phyloP scores from a whole-genome alignment of 2,888 invertebrate genomes.

The Eulithis prunata region DNA sequence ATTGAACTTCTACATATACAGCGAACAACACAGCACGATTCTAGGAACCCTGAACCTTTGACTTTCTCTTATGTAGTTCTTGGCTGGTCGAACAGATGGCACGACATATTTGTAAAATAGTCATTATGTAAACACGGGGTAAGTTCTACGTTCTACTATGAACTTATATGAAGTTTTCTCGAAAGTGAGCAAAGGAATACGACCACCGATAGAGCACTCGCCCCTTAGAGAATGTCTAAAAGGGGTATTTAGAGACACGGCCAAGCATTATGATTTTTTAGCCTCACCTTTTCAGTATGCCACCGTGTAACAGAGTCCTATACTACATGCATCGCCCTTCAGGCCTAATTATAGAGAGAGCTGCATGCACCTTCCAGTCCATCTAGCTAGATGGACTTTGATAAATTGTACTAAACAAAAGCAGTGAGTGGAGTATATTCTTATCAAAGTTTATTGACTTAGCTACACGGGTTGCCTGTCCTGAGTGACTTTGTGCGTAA shows the following conservation, averaged over 20 bases:
- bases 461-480: slow-evolving; percentile 31
- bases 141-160: too few relatives aligned
- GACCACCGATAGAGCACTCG: too few relatives aligned
- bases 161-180: too few relatives aligned
- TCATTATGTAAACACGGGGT: background rate
- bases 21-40: slow-evolving; percentile 7
- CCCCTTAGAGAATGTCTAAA: too few relatives aligned
- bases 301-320: too few relatives aligned
- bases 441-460: slow-evolving; percentile 32
- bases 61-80: slow-evolving; percentile 14
- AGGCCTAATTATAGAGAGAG: too few relatives aligned
- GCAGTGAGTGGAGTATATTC: background rate
- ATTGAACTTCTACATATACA: slow-evolving; percentile 9
- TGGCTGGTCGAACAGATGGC: slow-evolving; percentile 22
- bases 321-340: too few relatives aligned
- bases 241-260: too few relatives aligned
- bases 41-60: slow-evolving; percentile 1
- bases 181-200: too few relatives aligned
- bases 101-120: background rate
- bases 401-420: background rate
- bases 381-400: background rate
- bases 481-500: slow-evolving; percentile 56
- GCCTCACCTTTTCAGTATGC: too few relatives aligned
- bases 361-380: too few relatives aligned
- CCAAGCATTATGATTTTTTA: too few relatives aligned